Conservation (phyloP, 2,888 invertebrate species). For the Cheilosia urbana region DNA sequence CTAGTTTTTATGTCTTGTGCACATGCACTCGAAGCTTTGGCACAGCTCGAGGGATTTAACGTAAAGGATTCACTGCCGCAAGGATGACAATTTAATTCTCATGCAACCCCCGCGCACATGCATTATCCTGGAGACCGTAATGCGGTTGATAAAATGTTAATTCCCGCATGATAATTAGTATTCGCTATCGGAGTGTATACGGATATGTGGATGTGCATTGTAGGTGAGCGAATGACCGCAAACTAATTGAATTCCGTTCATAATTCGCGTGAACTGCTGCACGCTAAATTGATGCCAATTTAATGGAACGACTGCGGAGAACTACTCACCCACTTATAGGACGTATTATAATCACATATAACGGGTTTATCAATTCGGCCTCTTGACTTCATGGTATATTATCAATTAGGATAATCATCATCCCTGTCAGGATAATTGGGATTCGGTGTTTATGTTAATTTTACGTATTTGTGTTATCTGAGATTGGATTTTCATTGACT, state of each 20-base stretch:
- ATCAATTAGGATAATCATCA: slow-evolving; percentile 54
- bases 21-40: slow-evolving; percentile 40
- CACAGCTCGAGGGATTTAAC: slow-evolving; percentile 29
- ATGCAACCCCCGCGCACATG: slow-evolving; percentile 31
- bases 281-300: slow-evolving; percentile 54
- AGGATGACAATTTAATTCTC: slow-evolving; percentile 54
- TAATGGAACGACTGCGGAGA: slow-evolving; percentile 30
- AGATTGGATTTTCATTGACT: slow-evolving; percentile 2
- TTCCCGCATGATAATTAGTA: slow-evolving; percentile 67
- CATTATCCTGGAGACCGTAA: slow-evolving; percentile 20
- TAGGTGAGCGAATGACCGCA: slow-evolving; percentile 15
- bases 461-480: background rate
- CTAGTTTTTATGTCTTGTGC: slow-evolving; percentile 28
- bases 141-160: slow-evolving; percentile 71
- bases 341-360: slow-evolving; percentile 6
- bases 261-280: slow-evolving; percentile 26
- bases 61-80: slow-evolving; percentile 32
- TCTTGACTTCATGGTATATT: slow-evolving; percentile 41
- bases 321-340: background rate
- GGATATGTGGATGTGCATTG: slow-evolving; percentile 1
- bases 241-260: slow-evolving; percentile 53
- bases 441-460: slow-evolving; percentile 36
- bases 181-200: slow-evolving; percentile 5
- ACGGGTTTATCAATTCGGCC: slow-evolving; percentile 47
- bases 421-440: slow-evolving; percentile 28